Conservation (phyloP, 2,888 invertebrate species). For the Cepaea hortensis region DNA sequence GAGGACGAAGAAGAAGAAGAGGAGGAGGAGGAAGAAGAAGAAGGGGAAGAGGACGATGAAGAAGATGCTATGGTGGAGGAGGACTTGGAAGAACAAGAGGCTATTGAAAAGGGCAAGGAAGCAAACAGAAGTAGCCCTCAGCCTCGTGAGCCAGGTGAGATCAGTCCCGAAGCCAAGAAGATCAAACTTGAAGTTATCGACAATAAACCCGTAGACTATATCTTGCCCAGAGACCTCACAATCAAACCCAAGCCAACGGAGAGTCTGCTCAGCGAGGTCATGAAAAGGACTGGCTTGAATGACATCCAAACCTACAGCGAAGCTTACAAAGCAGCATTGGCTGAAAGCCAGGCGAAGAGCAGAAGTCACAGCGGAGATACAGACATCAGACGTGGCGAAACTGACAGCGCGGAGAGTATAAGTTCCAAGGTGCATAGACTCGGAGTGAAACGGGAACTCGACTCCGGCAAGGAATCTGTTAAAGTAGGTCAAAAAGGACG, state of each 20-base stretch:
- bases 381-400: constrained; percentile 26
- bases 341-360: constrained; percentile 80
- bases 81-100: constrained; percentile 49
- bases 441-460: constrained; percentile 47
- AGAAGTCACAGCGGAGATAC: constrained; percentile 28
- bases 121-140: constrained; percentile 85
- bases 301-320: constrained; percentile 97
- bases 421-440: constrained; percentile 44
- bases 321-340: constrained; percentile 95
- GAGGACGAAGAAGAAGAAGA: constrained; percentile 69
- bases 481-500: constrained; percentile 44
- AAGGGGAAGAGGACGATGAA: constrained; percentile 72
- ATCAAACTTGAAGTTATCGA: constrained; percentile 72
- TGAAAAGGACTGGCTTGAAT: constrained; percentile 95
- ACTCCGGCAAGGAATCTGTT: constrained; percentile 48
- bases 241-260: constrained; percentile 38
- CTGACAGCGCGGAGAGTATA: constrained; percentile 38
- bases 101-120: constrained; percentile 83
- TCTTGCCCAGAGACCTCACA: constrained; percentile 32
- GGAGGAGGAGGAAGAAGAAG: constrained; percentile 77
- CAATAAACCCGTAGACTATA: constrained; percentile 31
- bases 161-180: constrained; percentile 71
- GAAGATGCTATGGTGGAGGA: constrained; percentile 62
- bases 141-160: constrained; percentile 76
- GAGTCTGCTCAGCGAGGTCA: constrained; percentile 90